Evolutionary conservation across 2,797 vertebrate species (phyloP).

Genomic region (Acanthurus lineatus): DNA sequence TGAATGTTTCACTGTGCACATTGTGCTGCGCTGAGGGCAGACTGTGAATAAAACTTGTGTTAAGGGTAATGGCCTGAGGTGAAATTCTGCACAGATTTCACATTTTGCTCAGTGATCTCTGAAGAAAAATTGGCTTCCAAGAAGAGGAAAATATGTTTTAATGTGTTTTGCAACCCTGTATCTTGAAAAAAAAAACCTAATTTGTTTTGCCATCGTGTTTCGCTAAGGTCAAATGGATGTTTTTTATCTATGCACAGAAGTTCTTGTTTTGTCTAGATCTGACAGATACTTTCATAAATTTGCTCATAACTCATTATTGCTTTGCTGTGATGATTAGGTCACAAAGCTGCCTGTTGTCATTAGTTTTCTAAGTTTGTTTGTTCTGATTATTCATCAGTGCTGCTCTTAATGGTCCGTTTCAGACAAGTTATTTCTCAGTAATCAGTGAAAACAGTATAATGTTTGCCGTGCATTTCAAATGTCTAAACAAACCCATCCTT

Average conservation of each 20-base stretch:
- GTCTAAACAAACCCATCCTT: slow-evolving; percentile 7
- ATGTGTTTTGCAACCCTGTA: neutral
- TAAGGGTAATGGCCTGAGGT: slow-evolving; percentile 21
- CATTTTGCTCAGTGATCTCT: slow-evolving; percentile 22
- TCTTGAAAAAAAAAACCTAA: neutral
- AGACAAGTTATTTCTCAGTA: slow-evolving; percentile 18
- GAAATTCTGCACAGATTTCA: slow-evolving; percentile 4
- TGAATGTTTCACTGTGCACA: slow-evolving; percentile 34
- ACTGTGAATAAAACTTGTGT: slow-evolving; percentile 12
- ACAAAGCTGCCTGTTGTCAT: slow-evolving; percentile 6
- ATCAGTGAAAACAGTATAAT: slow-evolving; percentile 14
- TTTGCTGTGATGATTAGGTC: slow-evolving; percentile 17
- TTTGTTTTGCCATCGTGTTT: neutral
- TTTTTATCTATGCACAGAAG: slow-evolving; percentile 22
- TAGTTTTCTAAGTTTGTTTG: neutral
- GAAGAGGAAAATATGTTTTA: slow-evolving; percentile 19
- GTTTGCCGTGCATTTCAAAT: slow-evolving; percentile 33
- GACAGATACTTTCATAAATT: slow-evolving; percentile 14
- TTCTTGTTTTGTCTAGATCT: slow-evolving; percentile 15
- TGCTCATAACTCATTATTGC: slow-evolving; percentile 15
- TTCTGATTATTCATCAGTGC: slow-evolving; percentile 29
- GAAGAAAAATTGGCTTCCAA: neutral
- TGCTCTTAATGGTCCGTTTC: slow-evolving; percentile 20
- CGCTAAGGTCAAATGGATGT: slow-evolving; percentile 10
- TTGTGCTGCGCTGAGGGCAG: slow-evolving; percentile 12